phyloP scores from a whole-genome alignment of 64 coral and sea anemone genomes.

The Dendronephthya gigantea region DNA sequence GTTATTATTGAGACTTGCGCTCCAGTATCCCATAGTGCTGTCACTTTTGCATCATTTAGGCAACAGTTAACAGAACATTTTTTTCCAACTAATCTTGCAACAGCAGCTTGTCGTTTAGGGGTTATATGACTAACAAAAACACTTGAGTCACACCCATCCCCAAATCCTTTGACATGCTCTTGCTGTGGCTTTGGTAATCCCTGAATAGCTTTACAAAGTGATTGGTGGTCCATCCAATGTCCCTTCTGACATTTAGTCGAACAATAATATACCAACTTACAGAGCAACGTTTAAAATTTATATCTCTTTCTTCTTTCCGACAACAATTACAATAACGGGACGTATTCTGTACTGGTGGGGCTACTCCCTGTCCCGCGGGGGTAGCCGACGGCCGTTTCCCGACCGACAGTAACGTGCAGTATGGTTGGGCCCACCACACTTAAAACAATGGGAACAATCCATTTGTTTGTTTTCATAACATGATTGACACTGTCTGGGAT shows the following conservation, averaged over 20 bases:
- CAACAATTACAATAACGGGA: conserved; percentile 23
- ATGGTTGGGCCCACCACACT: conserved; percentile 15
- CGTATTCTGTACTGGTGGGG: not conserved
- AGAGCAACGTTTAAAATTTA: conserved; percentile 22
- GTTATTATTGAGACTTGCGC: conserved; percentile 32
- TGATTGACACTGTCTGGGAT: not conserved
- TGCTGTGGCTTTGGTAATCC: not conserved
- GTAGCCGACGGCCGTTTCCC: conserved; percentile 41
- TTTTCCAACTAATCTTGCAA: conserved; percentile 8
- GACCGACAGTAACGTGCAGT: conserved; percentile 22
- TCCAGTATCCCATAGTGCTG: conserved; percentile 27
- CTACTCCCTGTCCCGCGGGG: conserved; percentile 34
- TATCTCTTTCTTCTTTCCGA: not conserved
- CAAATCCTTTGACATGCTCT: not conserved
- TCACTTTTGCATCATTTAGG: not conserved
- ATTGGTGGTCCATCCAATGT: conserved; percentile 30
- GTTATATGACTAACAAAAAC: not conserved
- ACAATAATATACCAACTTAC: conserved; percentile 21
- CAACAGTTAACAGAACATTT: not conserved
- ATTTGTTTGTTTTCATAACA: not conserved
- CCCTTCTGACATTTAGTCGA: not conserved
- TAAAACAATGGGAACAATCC: conserved; percentile 20
- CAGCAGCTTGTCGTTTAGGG: not conserved
- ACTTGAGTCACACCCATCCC: not conserved
- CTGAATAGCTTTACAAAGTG: conserved; percentile 34